These are phyloP conservation scores for Indicator indicator DNA, from an alignment of 2,113 vertebrate species.

Conservation along the genomic window DNA sequence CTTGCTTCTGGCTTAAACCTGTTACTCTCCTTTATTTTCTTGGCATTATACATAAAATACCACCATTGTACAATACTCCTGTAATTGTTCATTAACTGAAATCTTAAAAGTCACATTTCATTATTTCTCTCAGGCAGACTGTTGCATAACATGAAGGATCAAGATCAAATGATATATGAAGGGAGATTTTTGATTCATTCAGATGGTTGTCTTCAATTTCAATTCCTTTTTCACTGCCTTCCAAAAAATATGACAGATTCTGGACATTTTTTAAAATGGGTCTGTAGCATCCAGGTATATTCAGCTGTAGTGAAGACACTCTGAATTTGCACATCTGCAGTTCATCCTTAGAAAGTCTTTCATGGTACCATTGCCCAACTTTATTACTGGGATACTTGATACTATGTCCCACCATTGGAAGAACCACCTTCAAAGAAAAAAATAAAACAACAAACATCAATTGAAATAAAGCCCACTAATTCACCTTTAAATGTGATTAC, in stretches of 20 bases:
- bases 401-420: constrained; percentile 91
- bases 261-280: constrained; percentile 84
- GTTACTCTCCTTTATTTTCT: not conserved
- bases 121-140: constrained; percentile 90
- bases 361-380: constrained; percentile 84
- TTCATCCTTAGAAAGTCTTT: constrained; percentile 78
- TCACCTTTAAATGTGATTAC: not conserved
- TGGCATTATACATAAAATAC: not conserved
- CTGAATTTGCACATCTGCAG: constrained; percentile 84
- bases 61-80: not conserved
- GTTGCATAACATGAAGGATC: constrained; percentile 94
- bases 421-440: constrained; percentile 82
- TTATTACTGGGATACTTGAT: constrained; percentile 87
- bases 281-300: constrained; percentile 92
- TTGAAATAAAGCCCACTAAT: not conserved
- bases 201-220: not conserved
- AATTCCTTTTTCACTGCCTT: not conserved
- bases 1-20: not conserved
- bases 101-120: constrained; percentile 86
- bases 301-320: constrained; percentile 86
- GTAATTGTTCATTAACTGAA: not conserved
- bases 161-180: constrained; percentile 87
- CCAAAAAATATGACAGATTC: constrained; percentile 80
- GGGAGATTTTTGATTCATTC: constrained; percentile 24
- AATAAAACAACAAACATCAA: not conserved